Evolutionary conservation across 2,888 invertebrate species (phyloP).

Genomic region (Ophion ventricosus): DNA sequence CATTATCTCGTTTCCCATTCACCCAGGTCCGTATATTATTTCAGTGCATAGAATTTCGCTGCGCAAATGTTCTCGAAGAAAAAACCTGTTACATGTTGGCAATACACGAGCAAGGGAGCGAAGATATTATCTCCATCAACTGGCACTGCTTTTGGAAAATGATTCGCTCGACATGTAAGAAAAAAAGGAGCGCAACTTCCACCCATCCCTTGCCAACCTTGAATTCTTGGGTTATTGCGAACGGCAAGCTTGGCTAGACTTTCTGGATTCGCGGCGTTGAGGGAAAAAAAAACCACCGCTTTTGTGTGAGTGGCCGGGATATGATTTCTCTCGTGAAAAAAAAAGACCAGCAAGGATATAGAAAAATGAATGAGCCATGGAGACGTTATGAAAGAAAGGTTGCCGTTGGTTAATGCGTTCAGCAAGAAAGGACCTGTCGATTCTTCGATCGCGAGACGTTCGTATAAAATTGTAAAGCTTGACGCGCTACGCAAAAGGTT

Average conservation of each 20-base stretch:
- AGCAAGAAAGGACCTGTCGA: neutral
- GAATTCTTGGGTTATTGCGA: neutral
- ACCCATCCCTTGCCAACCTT: neutral
- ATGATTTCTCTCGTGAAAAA: conserved; percentile 6
- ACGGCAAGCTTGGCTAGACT: neutral
- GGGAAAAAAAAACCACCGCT: neutral
- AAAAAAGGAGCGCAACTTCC: neutral
- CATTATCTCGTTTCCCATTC: conserved; percentile 29
- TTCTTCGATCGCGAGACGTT: conserved; percentile 13
- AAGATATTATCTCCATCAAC: neutral
- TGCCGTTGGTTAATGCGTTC: neutral
- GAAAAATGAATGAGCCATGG: neutral
- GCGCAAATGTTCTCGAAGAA: conserved; percentile 2
- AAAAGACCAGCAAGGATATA: neutral
- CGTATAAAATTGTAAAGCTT: neutral
- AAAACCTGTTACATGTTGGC: neutral
- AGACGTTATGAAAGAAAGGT: neutral
- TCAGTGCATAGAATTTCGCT: neutral
- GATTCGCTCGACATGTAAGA: neutral
- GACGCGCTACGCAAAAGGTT: neutral
- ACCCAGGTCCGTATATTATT: neutral
- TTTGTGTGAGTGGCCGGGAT: neutral
- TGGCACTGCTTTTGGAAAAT: neutral
- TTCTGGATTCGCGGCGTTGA: neutral
- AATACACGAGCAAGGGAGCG: neutral